These are phyloP conservation scores for Potorous gilbertii DNA, from an alignment of 2,797 vertebrate genomes.

Conservation along the genomic window DNA sequence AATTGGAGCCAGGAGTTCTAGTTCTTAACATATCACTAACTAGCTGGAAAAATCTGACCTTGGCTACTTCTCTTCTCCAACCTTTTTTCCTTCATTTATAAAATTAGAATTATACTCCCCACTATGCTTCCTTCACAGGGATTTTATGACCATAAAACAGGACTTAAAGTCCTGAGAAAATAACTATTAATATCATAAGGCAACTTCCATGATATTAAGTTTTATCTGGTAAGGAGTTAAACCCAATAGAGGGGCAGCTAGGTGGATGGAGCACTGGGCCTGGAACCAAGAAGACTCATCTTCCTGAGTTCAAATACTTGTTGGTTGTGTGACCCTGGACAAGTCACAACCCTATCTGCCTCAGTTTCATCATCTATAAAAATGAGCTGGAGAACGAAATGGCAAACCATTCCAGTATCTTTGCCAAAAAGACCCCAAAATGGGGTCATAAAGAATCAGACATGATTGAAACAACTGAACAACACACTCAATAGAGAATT, in stretches of 20 bases:
- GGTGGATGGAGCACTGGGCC: background rate
- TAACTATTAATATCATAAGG: background rate
- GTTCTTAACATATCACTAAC: background rate
- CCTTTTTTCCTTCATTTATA: background rate
- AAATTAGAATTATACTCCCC: background rate
- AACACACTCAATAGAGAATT: background rate
- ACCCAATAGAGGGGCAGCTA: background rate
- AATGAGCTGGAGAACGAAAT: background rate
- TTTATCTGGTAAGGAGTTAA: background rate
- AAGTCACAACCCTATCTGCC: background rate
- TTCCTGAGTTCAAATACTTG: background rate
- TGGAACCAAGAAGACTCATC: background rate
- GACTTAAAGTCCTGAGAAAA: background rate
- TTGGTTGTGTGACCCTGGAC: background rate
- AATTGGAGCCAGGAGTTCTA: background rate
- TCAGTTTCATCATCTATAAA: background rate
- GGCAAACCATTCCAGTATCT: background rate
- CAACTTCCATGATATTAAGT: background rate
- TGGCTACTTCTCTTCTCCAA: background rate
- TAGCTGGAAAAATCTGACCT: background rate
- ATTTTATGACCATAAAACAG: background rate
- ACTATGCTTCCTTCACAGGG: background rate
- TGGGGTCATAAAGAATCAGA: background rate
- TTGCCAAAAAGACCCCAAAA: background rate
- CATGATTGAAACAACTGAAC: background rate